Evolutionary conservation across 2,888 invertebrate species (phyloP), one percentile per base, ranked within the genome.

Genomic region (Erebia aethiops): DNA sequence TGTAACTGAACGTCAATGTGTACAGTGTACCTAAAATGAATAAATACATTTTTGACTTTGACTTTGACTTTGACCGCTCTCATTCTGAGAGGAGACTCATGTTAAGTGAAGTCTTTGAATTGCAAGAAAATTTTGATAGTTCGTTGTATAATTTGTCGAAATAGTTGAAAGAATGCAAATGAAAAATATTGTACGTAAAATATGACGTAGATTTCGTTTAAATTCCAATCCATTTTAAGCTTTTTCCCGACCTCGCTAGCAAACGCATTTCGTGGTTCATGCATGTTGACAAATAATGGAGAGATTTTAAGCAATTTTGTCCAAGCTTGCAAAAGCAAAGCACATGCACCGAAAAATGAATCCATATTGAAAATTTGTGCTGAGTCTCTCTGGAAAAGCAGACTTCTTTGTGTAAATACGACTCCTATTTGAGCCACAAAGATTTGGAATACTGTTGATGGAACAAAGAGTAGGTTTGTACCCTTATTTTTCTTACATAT

Each of bases 281-380:
- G 46, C 10, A 41, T 43, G 61, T 61, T 18, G 18, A 49, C 18
- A 49, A 62, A 49, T 13, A 61, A 46, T 60, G 60, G n/a, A 26
- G 14, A 49, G 62, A 62, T 62, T 62, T 62, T 62, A 46, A 62
- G 49, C 9, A 49, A 62, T 49, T 62, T 49, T 14, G 49, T 46
- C 61, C 46, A 46, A 62, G 1, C 62, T 11, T 16, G 21, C 62
- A 49, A 49, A 62, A 46, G 62, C 46, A 60, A 60, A 60, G 18
- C 43, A 43, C 41, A 62, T 49, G 62, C 46, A 18, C 13, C 18
- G 46, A 46, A 46, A 21, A 62, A 49, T 49, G 49, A 9, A 62
- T 46, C 61, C 43, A 21, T 43, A 46, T 21, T 62, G 46, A 62
- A 62, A 49, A 49, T 62, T 62, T 21, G 18, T n/a, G n/a, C n/a